A percentile compares a stretch with the other conserved stretches of the same genome.
Evolutionary conservation across 92 coral and sea anemone genomes (phyloP).

Genomic region (Plumapathes pennacea): DNA sequence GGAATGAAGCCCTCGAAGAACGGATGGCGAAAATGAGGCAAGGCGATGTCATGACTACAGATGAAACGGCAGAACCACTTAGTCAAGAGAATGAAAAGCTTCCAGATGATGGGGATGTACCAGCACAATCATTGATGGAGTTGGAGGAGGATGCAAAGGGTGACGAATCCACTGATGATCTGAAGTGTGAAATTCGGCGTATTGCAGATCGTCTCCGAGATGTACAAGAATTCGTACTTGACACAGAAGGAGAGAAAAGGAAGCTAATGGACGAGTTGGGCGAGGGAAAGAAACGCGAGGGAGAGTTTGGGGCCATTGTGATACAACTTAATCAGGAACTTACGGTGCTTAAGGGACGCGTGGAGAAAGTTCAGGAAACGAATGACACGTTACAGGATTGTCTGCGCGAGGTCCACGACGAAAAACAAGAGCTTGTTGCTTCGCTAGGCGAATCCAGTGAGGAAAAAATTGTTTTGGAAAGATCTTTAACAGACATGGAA

Average conservation of each 20-base stretch:
- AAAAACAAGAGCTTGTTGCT: slow-evolving; percentile 73
- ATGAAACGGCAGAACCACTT: no score
- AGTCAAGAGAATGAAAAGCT: no score
- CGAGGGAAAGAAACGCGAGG: slow-evolving; percentile 61
- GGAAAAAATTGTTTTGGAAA: slow-evolving; percentile 56
- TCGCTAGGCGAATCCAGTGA: slow-evolving; percentile 74
- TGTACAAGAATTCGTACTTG: slow-evolving; percentile 50
- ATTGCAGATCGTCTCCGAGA: slow-evolving; percentile 30
- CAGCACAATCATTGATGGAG: slow-evolving; percentile 8
- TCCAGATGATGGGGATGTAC: no score
- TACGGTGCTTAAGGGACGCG: slow-evolving; percentile 53
- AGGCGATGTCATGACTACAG: no score
- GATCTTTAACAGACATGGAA: slow-evolving; percentile 38
- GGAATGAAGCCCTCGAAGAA: slow-evolving; percentile 83
- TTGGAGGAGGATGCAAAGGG: no score
- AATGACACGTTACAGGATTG: slow-evolving; percentile 75
- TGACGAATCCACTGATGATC: slow-evolving; percentile 18
- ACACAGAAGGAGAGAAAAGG: slow-evolving; percentile 71
- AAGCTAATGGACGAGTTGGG: slow-evolving; percentile 58
- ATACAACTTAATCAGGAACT: slow-evolving; percentile 64
- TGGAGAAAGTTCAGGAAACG: slow-evolving; percentile 60
- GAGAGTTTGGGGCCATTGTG: slow-evolving; percentile 51
- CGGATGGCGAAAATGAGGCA: slow-evolving; percentile 73
- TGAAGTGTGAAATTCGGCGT: no score
- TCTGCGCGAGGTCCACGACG: slow-evolving; percentile 80